These are phyloP conservation scores for Premnoplex brunnescens DNA, from an alignment of 2,797 vertebrate genomes.

Conservation along the genomic window DNA sequence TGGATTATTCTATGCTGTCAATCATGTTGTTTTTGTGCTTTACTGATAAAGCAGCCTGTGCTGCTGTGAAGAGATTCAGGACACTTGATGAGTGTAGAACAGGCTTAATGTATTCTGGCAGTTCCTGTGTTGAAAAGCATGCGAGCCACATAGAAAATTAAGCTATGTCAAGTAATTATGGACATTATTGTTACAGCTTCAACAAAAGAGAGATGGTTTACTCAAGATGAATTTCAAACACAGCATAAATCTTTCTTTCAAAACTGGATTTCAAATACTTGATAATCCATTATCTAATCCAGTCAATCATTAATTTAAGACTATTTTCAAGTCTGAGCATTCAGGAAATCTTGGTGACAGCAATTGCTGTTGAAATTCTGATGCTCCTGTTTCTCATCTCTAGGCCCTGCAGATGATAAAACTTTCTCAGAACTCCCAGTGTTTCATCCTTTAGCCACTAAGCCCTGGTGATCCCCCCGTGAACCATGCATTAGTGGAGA, in stretches of 20 bases:
- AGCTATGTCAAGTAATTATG: background rate
- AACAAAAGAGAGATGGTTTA: background rate
- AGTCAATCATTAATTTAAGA: background rate
- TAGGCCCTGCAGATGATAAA: background rate
- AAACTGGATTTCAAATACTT: background rate
- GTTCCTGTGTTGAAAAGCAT: background rate
- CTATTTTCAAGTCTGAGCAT: background rate
- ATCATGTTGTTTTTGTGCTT: background rate
- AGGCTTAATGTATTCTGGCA: background rate
- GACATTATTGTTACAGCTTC: background rate
- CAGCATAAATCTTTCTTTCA: background rate
- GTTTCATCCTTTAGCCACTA: background rate
- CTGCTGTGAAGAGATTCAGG: background rate
- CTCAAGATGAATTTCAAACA: background rate
- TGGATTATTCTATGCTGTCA: background rate
- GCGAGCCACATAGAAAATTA: background rate
- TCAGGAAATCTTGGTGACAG: background rate
- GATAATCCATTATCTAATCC: background rate
- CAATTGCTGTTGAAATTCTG: background rate
- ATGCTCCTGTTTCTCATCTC: background rate
- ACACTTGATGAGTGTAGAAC: background rate
- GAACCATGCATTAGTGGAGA: background rate
- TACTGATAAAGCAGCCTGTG: background rate
- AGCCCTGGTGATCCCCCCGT: background rate
- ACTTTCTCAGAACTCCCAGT: background rate